Evolutionary conservation across 2,888 invertebrate species (phyloP).

Genomic region (Polydesmus complanatus): DNA sequence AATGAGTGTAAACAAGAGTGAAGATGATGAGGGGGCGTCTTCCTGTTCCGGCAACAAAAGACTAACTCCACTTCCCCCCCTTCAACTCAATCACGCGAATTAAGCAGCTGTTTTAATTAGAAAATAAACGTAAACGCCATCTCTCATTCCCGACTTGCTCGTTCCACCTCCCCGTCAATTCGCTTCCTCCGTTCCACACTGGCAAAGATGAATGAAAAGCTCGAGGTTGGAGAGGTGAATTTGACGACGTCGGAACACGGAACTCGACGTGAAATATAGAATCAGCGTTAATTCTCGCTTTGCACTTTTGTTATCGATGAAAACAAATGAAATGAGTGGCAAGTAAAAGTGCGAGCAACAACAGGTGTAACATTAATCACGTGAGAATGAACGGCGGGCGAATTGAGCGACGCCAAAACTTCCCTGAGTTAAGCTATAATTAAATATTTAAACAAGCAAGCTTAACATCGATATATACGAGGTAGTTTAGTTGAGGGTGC

Average conservation of each 20-base stretch:
- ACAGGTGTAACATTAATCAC: not conserved
- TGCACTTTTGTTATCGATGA: not conserved
- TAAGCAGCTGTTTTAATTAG: not conserved
- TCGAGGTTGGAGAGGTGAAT: not conserved
- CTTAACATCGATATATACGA: not conserved
- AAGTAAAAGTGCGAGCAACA: not conserved
- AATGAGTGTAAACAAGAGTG: not conserved
- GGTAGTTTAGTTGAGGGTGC: not conserved
- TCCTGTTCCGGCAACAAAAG: too few species aligned
- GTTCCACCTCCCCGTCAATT: not conserved
- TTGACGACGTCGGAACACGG: not conserved
- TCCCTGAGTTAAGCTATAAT: not conserved
- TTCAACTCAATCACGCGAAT: not conserved
- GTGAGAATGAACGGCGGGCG: not conserved
- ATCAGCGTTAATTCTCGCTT: not conserved
- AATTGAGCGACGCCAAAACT: not conserved
- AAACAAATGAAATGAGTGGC: not conserved
- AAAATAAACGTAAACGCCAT: not conserved
- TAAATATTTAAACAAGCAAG: not conserved
- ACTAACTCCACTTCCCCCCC: not conserved
- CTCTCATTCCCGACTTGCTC: not conserved
- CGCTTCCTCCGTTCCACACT: not conserved
- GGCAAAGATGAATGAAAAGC: not conserved
- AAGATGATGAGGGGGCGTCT: too few species aligned
- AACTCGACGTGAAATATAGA: not conserved